Conservation (phyloP, 2,888 invertebrate genomes). For the Epinotia brunnichana region DNA sequence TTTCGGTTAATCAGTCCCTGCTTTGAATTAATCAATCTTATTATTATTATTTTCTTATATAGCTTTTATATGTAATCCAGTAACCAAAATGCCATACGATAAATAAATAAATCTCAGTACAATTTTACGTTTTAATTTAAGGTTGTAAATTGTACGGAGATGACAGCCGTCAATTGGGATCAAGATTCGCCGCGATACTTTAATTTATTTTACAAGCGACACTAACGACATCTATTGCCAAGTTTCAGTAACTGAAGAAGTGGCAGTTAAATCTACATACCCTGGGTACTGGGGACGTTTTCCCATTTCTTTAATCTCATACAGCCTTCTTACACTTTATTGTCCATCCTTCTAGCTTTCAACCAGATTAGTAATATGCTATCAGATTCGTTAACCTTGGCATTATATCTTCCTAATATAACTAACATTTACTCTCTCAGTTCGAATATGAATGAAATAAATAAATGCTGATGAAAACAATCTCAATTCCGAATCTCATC, state of each 20-base stretch:
- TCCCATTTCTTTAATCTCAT: conserved; percentile 66
- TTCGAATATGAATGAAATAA: neutral
- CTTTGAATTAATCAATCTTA: too few species aligned
- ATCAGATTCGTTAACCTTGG: conserved; percentile 12
- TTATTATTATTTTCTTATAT: too few species aligned
- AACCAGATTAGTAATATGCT: conserved; percentile 14
- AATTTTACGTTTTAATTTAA: too few species aligned
- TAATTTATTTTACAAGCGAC: neutral
- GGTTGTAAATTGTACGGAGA: too few species aligned
- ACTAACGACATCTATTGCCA: conserved; percentile 24
- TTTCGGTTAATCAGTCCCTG: too few species aligned
- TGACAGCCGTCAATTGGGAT: too few species aligned
- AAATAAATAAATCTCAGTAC: too few species aligned
- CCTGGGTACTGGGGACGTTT: conserved; percentile 78
- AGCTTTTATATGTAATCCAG: too few species aligned
- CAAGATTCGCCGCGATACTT: too few species aligned
- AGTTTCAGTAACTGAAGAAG: conserved; percentile 47
- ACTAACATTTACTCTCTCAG: neutral
- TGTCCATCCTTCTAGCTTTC: conserved; percentile 69
- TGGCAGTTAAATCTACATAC: conserved; percentile 76
- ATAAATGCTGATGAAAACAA: neutral
- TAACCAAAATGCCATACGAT: too few species aligned
- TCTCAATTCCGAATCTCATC: neutral
- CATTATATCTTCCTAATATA: conserved; percentile 8
- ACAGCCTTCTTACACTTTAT: conserved; percentile 80